Conservation (phyloP, 1,140 invertebrate genomes). For the Drosophila pandora region DNA sequence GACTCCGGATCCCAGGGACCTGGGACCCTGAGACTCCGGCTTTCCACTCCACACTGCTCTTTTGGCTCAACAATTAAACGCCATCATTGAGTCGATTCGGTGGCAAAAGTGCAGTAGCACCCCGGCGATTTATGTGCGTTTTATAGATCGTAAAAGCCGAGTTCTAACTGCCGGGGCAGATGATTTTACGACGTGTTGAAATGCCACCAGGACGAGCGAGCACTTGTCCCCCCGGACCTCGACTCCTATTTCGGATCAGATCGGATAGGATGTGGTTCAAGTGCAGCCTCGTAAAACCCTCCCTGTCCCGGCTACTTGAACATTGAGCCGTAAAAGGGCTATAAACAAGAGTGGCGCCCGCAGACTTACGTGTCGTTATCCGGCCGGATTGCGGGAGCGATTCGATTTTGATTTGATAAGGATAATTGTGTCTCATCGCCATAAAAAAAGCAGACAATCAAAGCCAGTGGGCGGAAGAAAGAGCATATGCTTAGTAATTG, state of each 20-base stretch:
- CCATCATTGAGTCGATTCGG: slow-evolving; percentile 51
- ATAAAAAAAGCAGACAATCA: slow-evolving; percentile 48
- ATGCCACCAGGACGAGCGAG: slow-evolving; percentile 59
- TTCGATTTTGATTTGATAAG: slow-evolving; percentile 66
- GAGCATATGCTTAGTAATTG: slow-evolving; percentile 38
- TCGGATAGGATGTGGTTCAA: slow-evolving; percentile 59
- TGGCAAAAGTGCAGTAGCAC: slow-evolving; percentile 57
- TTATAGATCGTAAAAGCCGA: slow-evolving; percentile 76
- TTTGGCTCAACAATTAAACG: slow-evolving; percentile 60
- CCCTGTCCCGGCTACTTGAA: slow-evolving; percentile 46
- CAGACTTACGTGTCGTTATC: slow-evolving; percentile 43
- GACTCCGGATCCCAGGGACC: not conserved
- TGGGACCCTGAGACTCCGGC: slow-evolving; percentile 14
- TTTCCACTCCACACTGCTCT: slow-evolving; percentile 22
- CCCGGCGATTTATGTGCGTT: slow-evolving; percentile 73
- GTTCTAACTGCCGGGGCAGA: slow-evolving; percentile 62
- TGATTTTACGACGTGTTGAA: slow-evolving; percentile 78
- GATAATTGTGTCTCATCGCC: slow-evolving; percentile 54
- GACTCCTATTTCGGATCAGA: slow-evolving; percentile 14
- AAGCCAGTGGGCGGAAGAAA: slow-evolving; percentile 15
- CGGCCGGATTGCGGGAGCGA: slow-evolving; percentile 32
- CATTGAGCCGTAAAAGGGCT: slow-evolving; percentile 71
- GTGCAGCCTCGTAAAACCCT: slow-evolving; percentile 75
- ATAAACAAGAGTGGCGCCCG: slow-evolving; percentile 72
- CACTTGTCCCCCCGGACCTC: slow-evolving; percentile 52